Evolutionary conservation across 1,140 invertebrate species (phyloP).

Genomic region (Dreissena polymorpha): DNA sequence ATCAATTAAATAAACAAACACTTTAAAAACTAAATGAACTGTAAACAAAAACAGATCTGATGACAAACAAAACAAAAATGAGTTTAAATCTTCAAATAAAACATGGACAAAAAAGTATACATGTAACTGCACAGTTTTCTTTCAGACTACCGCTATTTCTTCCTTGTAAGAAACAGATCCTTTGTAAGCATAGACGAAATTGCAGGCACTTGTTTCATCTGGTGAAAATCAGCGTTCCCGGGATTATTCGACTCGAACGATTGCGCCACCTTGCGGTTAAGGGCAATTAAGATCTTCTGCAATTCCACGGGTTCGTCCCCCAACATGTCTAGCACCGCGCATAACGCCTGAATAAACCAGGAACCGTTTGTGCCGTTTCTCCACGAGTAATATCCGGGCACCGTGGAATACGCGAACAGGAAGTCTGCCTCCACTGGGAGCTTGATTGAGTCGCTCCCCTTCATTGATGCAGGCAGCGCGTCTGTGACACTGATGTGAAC

Average conservation of each 20-base stretch:
- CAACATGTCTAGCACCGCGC: conserved; percentile 86
- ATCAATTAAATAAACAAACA: too few relatives aligned
- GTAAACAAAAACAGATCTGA: too few relatives aligned
- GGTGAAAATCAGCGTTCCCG: conserved; percentile 89
- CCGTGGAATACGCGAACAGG: conserved; percentile 95
- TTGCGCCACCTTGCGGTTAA: conserved; percentile 90
- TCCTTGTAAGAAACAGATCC: conserved; percentile 81
- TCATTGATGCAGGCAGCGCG: conserved; percentile 2
- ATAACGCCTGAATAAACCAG: conserved; percentile 97
- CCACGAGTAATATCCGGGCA: conserved; percentile 95
- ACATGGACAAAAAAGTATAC: too few relatives aligned
- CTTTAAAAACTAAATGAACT: too few relatives aligned
- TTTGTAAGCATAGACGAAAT: conserved; percentile 95
- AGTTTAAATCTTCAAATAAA: too few relatives aligned
- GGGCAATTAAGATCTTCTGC: conserved; percentile 92
- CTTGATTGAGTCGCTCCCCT: conserved; percentile 6
- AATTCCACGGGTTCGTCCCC: conserved; percentile 85
- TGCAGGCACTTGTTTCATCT: conserved; percentile 96
- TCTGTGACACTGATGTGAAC: conserved; percentile 21
- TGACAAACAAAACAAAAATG: too few relatives aligned
- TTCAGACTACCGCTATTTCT: conserved; percentile 60
- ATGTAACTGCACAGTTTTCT: conserved; percentile 19
- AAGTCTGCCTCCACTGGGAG: conserved; percentile 96
- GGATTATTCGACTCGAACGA: conserved; percentile 92
- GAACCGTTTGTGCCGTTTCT: conserved; percentile 91